Percentiles rank a stretch among this genome's conserved stretches.
Conservation (phyloP, 53 echinoderm and acorn worm species). For the Echinometra lucunter region DNA sequence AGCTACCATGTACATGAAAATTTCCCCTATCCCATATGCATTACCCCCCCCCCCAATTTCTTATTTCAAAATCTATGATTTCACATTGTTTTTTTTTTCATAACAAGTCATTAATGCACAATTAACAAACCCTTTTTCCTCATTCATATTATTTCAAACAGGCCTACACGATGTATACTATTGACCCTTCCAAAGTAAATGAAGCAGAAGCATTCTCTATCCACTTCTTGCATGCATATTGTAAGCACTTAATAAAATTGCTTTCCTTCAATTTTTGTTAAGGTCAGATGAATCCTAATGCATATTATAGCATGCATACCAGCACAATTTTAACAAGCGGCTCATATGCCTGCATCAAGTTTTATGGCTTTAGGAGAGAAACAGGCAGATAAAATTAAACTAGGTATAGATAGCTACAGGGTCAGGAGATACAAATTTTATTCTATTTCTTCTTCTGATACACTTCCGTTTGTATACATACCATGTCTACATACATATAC, state of each 20-base stretch:
- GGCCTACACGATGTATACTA: neutral
- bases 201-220: neutral
- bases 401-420: too few species aligned
- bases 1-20: neutral
- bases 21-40: neutral
- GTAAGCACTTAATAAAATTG: constrained; percentile 39
- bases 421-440: too few species aligned
- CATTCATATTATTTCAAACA: neutral
- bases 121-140: neutral
- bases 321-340: neutral
- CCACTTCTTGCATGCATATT: neutral
- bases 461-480: too few species aligned
- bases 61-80: too few species aligned
- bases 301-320: neutral
- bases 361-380: neutral
- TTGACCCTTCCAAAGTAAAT: neutral
- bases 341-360: constrained; percentile 24
- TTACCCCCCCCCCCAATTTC: too few species aligned
- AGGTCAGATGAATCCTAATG: neutral
- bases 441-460: too few species aligned
- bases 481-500: too few species aligned
- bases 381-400: too few species aligned
- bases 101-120: neutral
- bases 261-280: neutral
- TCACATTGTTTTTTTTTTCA: neutral